Evolutionary conservation across 2,797 vertebrate species (phyloP).

Genomic region (Cossypha niveicapilla): DNA sequence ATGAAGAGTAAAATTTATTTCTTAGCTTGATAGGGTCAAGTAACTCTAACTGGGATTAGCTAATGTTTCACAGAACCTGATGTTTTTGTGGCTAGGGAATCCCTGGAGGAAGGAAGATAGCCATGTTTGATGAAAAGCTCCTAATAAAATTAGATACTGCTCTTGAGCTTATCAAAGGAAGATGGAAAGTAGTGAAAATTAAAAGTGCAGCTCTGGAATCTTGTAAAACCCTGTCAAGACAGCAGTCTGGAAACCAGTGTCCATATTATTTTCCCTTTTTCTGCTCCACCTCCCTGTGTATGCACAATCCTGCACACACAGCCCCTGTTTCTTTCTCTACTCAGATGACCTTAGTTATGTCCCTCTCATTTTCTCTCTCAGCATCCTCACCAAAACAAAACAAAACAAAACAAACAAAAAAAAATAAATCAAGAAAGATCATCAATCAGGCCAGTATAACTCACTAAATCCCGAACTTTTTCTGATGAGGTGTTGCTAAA

Average conservation of each 20-base stretch:
- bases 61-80: conserved; percentile 74
- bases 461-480: neutral
- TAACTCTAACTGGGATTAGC: conserved; percentile 69
- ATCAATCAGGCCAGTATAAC: neutral
- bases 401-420: no score
- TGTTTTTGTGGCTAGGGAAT: conserved; percentile 69
- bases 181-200: conserved; percentile 73
- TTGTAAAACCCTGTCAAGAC: conserved; percentile 62
- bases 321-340: neutral
- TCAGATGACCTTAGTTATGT: neutral
- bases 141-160: conserved; percentile 76
- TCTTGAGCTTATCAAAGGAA: conserved; percentile 68
- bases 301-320: neutral
- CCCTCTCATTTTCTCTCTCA: neutral
- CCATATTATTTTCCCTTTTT: conserved; percentile 33
- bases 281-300: neutral
- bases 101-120: conserved; percentile 69
- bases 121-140: conserved; percentile 70
- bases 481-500: neutral
- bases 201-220: conserved; percentile 59
- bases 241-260: conserved; percentile 34
- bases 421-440: neutral
- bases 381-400: neutral
- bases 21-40: conserved; percentile 68
- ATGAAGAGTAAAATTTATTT: conserved; percentile 71